A percentile compares a stretch with the other conserved stretches of the same genome.
These are phyloP conservation scores for Perca schrenkii DNA, from an alignment of 2,113 vertebrate genomes.

Conservation along the genomic window DNA sequence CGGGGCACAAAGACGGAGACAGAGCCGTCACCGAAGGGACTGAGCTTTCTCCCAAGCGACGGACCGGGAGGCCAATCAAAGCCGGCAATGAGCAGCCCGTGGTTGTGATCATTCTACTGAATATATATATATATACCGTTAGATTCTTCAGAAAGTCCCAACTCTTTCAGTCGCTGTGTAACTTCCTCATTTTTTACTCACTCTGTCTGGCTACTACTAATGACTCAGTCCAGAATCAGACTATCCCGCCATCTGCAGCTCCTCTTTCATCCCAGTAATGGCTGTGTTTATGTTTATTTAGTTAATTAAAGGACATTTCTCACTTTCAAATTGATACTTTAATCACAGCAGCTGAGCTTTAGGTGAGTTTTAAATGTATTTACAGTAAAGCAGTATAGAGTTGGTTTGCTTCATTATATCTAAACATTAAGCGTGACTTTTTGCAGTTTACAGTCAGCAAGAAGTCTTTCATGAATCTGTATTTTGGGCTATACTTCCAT, in stretches of 20 bases:
- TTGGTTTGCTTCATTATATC: conserved; percentile 25
- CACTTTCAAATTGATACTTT: conserved; percentile 58
- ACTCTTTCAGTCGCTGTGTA: conserved; percentile 58
- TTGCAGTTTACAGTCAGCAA: neutral
- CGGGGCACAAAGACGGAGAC: conserved; percentile 81
- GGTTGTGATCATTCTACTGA: conserved; percentile 70
- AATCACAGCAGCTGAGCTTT: conserved; percentile 41
- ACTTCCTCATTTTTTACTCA: conserved; percentile 52
- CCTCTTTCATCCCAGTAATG: conserved; percentile 66
- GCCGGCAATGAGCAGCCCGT: conserved; percentile 54
- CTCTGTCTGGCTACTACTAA: conserved; percentile 61
- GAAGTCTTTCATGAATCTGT: conserved; percentile 1
- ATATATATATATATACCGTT: conserved; percentile 74
- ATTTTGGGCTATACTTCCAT: conserved; percentile 10
- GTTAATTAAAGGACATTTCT: conserved; percentile 59
- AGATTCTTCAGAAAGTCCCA: conserved; percentile 55
- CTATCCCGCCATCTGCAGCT: conserved; percentile 74
- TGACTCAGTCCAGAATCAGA: conserved; percentile 66
- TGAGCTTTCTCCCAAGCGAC: conserved; percentile 65
- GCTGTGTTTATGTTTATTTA: conserved; percentile 68
- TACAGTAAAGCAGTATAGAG: conserved; percentile 16
- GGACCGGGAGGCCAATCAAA: conserved; percentile 72
- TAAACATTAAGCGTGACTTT: neutral
- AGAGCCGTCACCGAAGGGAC: conserved; percentile 72
- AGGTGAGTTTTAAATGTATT: conserved; percentile 31